Evolutionary conservation across 30 jellyfish, hydroid and myxozoan genomes (phyloP).

Genomic region (Aurelia aurita): DNA sequence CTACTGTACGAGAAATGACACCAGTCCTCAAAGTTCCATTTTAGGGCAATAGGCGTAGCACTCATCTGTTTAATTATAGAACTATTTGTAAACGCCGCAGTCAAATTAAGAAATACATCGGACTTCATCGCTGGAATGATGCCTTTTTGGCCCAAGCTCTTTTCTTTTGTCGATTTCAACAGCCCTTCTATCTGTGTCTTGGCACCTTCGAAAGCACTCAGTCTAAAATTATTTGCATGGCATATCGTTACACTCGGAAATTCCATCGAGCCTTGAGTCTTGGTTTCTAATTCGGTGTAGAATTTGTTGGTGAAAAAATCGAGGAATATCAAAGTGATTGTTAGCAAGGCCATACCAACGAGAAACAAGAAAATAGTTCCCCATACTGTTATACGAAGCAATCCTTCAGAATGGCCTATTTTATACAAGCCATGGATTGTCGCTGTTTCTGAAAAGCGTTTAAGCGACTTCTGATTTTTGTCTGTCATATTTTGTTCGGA

Average conservation of each 20-base stretch:
- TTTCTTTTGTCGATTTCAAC: background rate
- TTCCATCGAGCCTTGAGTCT: background rate
- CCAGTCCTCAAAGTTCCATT: constrained; percentile 21
- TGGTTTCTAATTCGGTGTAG: background rate
- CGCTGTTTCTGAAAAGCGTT: background rate
- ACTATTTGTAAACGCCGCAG: background rate
- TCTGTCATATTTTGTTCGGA: background rate
- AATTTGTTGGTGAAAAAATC: background rate
- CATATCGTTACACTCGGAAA: constrained; percentile 15
- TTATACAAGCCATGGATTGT: constrained; percentile 5
- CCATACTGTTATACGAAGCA: constrained; percentile 1
- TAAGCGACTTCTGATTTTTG: background rate
- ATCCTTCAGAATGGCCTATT: background rate
- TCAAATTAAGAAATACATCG: background rate
- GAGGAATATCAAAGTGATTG: background rate
- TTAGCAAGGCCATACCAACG: background rate
- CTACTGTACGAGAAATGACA: background rate
- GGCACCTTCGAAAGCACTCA: constrained; percentile 6
- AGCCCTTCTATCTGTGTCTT: background rate
- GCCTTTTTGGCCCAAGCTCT: background rate
- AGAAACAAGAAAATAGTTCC: background rate
- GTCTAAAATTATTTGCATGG: background rate
- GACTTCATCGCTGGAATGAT: background rate
- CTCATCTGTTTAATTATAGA: background rate
- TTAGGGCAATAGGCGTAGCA: background rate